A percentile compares a stretch with the other conserved stretches of the same genome.
Conservation (phyloP, 2,888 invertebrate species). For the Lycia hirtaria region DNA sequence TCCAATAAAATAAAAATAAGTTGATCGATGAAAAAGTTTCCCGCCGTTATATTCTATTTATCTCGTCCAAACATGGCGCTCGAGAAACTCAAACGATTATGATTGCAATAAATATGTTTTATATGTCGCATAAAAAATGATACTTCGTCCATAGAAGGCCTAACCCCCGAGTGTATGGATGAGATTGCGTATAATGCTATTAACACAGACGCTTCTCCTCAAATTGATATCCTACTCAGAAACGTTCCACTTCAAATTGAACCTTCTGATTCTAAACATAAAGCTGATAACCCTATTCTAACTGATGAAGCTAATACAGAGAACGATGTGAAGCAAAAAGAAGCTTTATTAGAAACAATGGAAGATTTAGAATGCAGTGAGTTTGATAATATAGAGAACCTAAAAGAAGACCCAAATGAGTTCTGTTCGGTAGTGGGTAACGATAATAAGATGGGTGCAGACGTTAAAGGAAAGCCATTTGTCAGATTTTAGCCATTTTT, state of each 20-base stretch:
- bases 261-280: slow-evolving; percentile 46
- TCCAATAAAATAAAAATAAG: slow-evolving; percentile 48
- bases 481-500: slow-evolving; percentile 84
- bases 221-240: slow-evolving; percentile 80
- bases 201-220: slow-evolving; percentile 86
- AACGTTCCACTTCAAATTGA: slow-evolving; percentile 51
- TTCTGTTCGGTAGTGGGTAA: slow-evolving; percentile 84
- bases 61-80: slow-evolving; percentile 72
- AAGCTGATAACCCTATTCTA: slow-evolving; percentile 47
- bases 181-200: slow-evolving; percentile 86
- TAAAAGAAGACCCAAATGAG: slow-evolving; percentile 79
- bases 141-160: slow-evolving; percentile 77
- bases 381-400: slow-evolving; percentile 54
- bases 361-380: slow-evolving; percentile 52
- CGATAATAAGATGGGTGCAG: slow-evolving; percentile 86
- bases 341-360: slow-evolving; percentile 40
- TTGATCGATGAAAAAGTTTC: slow-evolving; percentile 57
- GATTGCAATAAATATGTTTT: slow-evolving; percentile 85
- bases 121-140: slow-evolving; percentile 84
- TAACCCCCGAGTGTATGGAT: slow-evolving; percentile 84
- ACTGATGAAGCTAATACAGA: slow-evolving; percentile 49
- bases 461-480: slow-evolving; percentile 86
- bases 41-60: slow-evolving; percentile 69
- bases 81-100: slow-evolving; percentile 80
- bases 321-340: slow-evolving; percentile 47